phyloP scores from a whole-genome alignment of 2,113 vertebrate genomes.

The Polyodon spathula region DNA sequence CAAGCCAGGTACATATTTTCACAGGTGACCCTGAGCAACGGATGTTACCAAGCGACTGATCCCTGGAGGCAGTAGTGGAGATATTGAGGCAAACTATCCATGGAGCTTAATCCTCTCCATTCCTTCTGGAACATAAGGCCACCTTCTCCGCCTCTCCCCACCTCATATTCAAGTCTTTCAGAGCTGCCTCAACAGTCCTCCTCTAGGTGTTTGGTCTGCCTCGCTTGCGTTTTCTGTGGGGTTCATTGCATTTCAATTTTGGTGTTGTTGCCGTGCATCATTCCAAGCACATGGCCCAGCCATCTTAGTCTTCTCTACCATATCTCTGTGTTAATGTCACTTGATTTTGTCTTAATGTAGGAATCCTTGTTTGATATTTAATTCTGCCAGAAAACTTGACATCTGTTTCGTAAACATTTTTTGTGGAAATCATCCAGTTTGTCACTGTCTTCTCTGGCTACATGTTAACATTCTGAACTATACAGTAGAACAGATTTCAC shows the following conservation, averaged over 20 bases:
- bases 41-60: too few species aligned
- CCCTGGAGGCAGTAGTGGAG: too few species aligned
- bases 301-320: neutral
- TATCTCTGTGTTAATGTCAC: neutral
- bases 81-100: too few species aligned
- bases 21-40: too few species aligned
- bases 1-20: too few species aligned
- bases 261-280: neutral
- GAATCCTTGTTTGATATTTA: neutral
- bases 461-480: neutral
- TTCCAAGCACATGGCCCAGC: neutral
- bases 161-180: neutral
- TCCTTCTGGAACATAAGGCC: too few species aligned
- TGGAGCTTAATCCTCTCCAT: too few species aligned
- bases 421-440: neutral
- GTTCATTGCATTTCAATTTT: neutral
- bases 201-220: too few species aligned
- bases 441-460: neutral
- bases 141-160: neutral
- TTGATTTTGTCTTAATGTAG: neutral
- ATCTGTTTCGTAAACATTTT: neutral
- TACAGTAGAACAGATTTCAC: neutral
- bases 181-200: neutral
- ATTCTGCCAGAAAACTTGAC: neutral
- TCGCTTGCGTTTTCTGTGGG: neutral